phyloP scores from a whole-genome alignment of 2,113 vertebrate genomes.

The Tringa solitaria region DNA sequence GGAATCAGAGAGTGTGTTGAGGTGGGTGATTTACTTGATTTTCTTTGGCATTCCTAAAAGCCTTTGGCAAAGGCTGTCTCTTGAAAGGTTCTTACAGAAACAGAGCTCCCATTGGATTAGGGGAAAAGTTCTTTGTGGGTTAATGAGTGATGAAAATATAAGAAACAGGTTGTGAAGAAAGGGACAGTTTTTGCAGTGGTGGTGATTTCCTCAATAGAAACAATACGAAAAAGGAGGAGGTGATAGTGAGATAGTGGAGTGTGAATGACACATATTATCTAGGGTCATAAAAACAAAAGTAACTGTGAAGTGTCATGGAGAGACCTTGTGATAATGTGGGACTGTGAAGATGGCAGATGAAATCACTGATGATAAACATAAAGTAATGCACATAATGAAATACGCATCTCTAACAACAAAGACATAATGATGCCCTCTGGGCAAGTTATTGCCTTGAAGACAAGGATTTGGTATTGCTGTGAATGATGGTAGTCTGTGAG shows the following conservation, averaged over 20 bases:
- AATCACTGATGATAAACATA: neutral
- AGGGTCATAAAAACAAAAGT: neutral
- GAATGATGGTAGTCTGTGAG: neutral
- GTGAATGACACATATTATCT: neutral
- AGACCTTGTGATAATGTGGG: neutral
- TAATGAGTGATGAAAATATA: neutral
- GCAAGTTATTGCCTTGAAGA: neutral
- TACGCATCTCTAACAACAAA: neutral
- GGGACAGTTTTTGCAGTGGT: neutral
- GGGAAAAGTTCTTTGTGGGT: neutral
- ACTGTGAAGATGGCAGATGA: neutral
- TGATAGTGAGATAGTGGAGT: neutral
- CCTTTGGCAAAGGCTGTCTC: neutral
- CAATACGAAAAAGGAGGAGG: neutral
- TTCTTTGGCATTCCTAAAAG: neutral
- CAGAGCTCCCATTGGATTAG: neutral
- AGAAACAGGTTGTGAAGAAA: neutral
- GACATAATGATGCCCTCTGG: neutral
- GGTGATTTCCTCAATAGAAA: neutral
- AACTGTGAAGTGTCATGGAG: neutral
- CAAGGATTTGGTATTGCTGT: neutral
- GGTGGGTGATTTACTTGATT: neutral
- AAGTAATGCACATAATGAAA: neutral
- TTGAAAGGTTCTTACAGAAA: neutral
- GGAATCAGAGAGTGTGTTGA: fast-evolving